Evolutionary conservation across 35 echinoderm and acorn worm genomes (phyloP).

Genomic region (Ptychodera flava): DNA sequence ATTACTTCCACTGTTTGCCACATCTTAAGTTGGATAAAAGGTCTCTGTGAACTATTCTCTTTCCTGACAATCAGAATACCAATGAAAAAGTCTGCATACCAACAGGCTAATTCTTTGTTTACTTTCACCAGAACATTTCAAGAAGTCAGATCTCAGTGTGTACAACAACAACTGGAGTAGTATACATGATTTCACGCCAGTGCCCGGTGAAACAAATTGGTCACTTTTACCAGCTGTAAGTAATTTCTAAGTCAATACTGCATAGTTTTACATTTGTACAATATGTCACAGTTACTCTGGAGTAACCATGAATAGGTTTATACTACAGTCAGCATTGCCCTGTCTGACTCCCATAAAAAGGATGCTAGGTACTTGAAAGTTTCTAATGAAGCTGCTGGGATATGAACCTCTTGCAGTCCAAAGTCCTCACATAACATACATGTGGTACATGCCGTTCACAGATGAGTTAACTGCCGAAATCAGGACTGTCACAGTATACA

Average conservation of each 20-base stretch:
- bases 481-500: too few relatives aligned
- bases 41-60: too few relatives aligned
- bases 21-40: too few relatives aligned
- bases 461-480: too few relatives aligned
- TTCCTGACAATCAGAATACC: too few relatives aligned
- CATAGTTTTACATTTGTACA: neutral
- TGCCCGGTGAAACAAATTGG: conserved; percentile 95
- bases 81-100: too few relatives aligned
- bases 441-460: too few relatives aligned
- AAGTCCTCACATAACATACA: too few relatives aligned
- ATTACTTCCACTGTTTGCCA: too few relatives aligned
- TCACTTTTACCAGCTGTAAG: conserved; percentile 65
- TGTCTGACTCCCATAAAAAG: neutral
- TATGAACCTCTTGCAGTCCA: too few relatives aligned
- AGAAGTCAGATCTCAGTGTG: conserved; percentile 35
- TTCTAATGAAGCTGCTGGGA: too few relatives aligned
- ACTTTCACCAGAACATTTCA: conserved; percentile 69
- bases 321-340: neutral
- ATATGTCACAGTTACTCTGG: neutral
- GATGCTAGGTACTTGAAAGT: neutral
- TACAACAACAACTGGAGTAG: conserved; percentile 91
- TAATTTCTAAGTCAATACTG: neutral
- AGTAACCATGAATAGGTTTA: neutral
- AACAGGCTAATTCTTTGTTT: too few relatives aligned
- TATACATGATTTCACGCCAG: conserved; percentile 88